These are phyloP conservation scores for Crocidura indochinensis DNA, from an alignment of 2,797 vertebrate genomes.

Conservation along the genomic window DNA sequence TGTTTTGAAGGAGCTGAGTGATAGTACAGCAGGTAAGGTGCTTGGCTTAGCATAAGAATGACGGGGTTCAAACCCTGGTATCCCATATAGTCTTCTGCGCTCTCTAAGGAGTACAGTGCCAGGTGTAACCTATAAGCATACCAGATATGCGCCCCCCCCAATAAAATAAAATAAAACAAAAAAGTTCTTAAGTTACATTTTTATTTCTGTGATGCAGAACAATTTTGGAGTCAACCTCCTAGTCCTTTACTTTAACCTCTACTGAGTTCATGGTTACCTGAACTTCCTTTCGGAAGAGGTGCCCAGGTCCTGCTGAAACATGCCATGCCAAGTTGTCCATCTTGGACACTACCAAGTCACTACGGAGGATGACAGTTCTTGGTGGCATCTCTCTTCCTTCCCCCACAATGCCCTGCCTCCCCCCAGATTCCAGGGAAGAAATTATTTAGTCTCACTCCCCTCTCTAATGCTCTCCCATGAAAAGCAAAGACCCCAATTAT, in stretches of 20 bases:
- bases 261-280: neutral
- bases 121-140: no score
- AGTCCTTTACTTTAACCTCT: neutral
- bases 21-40: no score
- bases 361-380: neutral
- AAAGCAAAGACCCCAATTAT: conserved; percentile 82
- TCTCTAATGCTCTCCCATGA: conserved; percentile 80
- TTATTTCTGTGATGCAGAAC: neutral
- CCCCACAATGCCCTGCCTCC: neutral
- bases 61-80: no score
- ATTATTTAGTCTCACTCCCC: conserved; percentile 86
- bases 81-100: no score
- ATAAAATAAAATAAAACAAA: no score
- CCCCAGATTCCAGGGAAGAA: conserved; percentile 82
- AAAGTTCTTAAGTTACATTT: no score
- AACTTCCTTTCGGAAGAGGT: neutral
- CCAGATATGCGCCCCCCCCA: no score
- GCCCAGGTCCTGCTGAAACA: neutral
- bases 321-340: no score
- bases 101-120: neutral
- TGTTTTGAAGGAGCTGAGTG: no score
- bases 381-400: conserved; percentile 18
- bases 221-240: neutral
- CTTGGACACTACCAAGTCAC: no score
- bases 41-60: no score